These are phyloP conservation scores for Nezara viridula DNA, from an alignment of 2,888 invertebrate species.

Conservation along the genomic window DNA sequence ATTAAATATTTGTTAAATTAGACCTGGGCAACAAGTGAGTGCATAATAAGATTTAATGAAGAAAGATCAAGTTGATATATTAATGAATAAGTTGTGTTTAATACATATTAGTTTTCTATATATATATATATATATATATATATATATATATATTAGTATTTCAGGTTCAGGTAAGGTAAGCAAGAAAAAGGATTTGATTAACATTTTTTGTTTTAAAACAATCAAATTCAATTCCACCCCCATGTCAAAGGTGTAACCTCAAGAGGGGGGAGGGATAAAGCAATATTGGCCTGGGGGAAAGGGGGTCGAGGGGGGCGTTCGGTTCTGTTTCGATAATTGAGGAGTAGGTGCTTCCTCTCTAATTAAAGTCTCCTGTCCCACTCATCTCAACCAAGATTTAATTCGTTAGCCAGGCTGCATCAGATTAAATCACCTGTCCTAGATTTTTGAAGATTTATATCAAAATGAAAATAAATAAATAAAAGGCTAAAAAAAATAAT, in stretches of 20 bases:
- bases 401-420: neutral
- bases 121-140: too few species aligned
- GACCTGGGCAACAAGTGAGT: too few species aligned
- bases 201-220: neutral
- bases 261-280: neutral
- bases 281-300: neutral
- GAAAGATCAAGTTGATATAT: too few species aligned
- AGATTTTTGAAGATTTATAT: neutral
- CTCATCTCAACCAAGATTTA: neutral
- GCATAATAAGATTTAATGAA: too few species aligned
- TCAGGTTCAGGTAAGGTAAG: neutral
- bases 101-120: too few species aligned
- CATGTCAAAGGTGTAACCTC: slow-evolving; percentile 1
- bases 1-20: too few species aligned
- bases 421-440: neutral
- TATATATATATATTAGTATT: neutral
- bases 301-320: too few species aligned
- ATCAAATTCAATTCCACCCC: neutral
- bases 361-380: neutral
- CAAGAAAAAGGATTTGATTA: neutral
- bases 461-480: too few species aligned
- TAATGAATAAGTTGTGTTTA: too few species aligned
- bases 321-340: slow-evolving; percentile 36
- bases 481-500: too few species aligned
- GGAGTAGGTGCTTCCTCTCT: neutral